A percentile compares a stretch with the other conserved stretches of the same genome.
These are phyloP conservation scores for Oreochromis spilurus DNA, from an alignment of 2,113 vertebrate species.

Conservation along the genomic window DNA sequence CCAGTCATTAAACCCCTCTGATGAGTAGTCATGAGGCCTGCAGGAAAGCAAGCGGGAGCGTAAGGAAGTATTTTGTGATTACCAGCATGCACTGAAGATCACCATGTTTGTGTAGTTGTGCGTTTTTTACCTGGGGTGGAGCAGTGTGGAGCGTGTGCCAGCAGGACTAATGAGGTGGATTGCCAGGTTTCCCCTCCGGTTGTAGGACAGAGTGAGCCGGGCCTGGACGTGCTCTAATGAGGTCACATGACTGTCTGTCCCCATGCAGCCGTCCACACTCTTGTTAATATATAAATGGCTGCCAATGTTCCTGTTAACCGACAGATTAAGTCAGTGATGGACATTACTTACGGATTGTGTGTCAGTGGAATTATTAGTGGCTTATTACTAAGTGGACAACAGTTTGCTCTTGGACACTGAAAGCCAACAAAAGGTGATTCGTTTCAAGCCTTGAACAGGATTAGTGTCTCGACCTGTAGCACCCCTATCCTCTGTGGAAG, in stretches of 20 bases:
- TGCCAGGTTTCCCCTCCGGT: slow-evolving; percentile 89
- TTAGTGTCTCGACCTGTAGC: slow-evolving; percentile 53
- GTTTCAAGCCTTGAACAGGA: slow-evolving; percentile 48
- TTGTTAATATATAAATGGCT: slow-evolving; percentile 82
- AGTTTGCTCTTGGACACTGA: slow-evolving; percentile 7
- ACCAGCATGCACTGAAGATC: neutral
- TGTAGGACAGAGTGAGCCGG: slow-evolving; percentile 90
- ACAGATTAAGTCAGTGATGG: neutral
- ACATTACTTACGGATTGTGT: neutral
- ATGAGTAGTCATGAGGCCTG: slow-evolving; percentile 93
- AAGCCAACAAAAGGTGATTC: neutral
- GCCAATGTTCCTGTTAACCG: slow-evolving; percentile 83
- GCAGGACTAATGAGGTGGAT: slow-evolving; percentile 90
- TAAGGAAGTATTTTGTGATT: neutral
- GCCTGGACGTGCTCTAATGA: slow-evolving; percentile 90
- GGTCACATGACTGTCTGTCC: slow-evolving; percentile 79
- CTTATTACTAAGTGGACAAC: neutral
- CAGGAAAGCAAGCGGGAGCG: neutral
- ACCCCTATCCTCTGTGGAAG: slow-evolving; percentile 11
- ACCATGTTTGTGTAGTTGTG: neutral
- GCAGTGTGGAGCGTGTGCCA: slow-evolving; percentile 91
- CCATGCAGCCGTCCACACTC: slow-evolving; percentile 81
- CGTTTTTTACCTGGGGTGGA: slow-evolving; percentile 82
- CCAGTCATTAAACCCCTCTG: slow-evolving; percentile 96
- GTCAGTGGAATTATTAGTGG: neutral